Evolutionary conservation across 2,797 vertebrate species (phyloP).

Genomic region (Microctenopoma lineatum): DNA sequence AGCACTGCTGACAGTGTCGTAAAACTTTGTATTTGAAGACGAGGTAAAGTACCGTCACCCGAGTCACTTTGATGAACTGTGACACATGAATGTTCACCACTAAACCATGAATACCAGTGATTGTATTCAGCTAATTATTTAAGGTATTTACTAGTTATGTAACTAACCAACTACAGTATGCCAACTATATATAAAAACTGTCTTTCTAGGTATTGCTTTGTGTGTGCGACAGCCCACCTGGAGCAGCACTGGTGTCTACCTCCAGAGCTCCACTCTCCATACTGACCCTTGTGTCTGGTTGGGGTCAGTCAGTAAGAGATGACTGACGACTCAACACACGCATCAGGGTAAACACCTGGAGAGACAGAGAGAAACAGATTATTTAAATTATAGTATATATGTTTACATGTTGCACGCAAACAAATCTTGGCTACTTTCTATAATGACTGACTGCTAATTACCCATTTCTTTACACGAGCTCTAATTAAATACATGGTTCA

Average conservation of each 20-base stretch:
- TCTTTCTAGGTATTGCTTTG: not conserved
- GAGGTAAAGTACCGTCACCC: not conserved
- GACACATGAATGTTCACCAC: no score
- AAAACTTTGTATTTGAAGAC: not conserved
- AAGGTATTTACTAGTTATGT: no score
- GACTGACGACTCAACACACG: conserved; percentile 55
- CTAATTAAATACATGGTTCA: not conserved
- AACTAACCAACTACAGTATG: no score
- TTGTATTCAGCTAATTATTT: no score
- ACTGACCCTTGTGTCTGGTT: conserved; percentile 12
- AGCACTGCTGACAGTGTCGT: not conserved
- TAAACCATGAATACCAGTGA: no score
- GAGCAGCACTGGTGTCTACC: conserved; percentile 36
- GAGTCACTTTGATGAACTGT: no score
- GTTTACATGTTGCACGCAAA: no score
- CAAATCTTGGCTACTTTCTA: no score
- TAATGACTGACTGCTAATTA: not conserved
- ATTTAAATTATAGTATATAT: no score
- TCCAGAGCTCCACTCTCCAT: conserved; percentile 59
- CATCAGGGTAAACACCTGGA: conserved; percentile 40
- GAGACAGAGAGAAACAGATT: not conserved
- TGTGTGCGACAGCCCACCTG: conserved; percentile 40
- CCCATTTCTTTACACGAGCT: not conserved
- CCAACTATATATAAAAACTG: no score
- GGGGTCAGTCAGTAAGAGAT: conserved; percentile 37